A percentile compares a stretch with the other conserved stretches of the same genome.
phyloP scores from a whole-genome alignment of 2,113 vertebrate genomes.

The Polypterus bichir region DNA sequence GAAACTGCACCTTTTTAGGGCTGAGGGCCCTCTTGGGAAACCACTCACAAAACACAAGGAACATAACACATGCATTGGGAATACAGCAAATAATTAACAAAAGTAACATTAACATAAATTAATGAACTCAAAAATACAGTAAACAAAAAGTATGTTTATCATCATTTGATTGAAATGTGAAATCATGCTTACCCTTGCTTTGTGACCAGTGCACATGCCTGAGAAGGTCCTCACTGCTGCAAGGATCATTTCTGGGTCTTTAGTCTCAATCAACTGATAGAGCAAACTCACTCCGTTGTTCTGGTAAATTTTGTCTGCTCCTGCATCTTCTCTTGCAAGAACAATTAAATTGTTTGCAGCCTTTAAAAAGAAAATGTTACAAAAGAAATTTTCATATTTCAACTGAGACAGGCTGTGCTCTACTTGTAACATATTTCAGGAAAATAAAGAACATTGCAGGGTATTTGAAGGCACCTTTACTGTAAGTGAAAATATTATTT shows the following conservation, averaged over 20 bases:
- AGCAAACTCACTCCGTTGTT: slow-evolving; percentile 78
- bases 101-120: too few species aligned
- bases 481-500: too few species aligned
- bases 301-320: slow-evolving; percentile 87
- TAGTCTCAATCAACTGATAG: slow-evolving; percentile 70
- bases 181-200: slow-evolving; percentile 61
- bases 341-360: slow-evolving; percentile 94
- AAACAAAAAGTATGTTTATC: not conserved
- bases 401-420: too few species aligned
- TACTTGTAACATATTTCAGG: too few species aligned
- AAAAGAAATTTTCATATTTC: too few species aligned
- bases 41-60: too few species aligned
- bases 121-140: not conserved
- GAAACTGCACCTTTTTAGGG: not conserved
- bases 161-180: not conserved
- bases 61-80: too few species aligned
- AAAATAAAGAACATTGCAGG: too few species aligned
- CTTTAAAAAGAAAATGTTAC: slow-evolving; percentile 31
- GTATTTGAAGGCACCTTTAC: too few species aligned
- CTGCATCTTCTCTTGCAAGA: slow-evolving; percentile 79
- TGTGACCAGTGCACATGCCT: slow-evolving; percentile 81
- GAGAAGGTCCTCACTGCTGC: slow-evolving; percentile 78
- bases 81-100: too few species aligned
- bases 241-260: slow-evolving; percentile 71
- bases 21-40: not conserved